Evolutionary conservation across 2,797 vertebrate genomes (phyloP), one percentile per base, ranked within the genome.

Genomic region (Premnoplex brunnescens): DNA sequence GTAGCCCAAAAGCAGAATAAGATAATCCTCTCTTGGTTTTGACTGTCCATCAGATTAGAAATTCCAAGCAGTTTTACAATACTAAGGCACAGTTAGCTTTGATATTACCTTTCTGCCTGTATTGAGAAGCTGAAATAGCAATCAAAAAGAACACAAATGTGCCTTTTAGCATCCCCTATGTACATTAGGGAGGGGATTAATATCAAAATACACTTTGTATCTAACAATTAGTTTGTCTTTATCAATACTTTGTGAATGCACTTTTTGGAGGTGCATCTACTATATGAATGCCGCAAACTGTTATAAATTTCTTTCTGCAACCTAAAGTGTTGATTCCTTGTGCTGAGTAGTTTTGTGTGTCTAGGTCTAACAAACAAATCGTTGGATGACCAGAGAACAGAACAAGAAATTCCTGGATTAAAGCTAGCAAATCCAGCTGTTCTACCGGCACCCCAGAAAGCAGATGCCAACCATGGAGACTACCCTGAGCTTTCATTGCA

Each of bases 391-490:
- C 68, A 96, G 69, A 96, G 80, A 85, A 19, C 17, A 46, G 93
- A 93, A 66, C 55, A 88, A 59, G 96, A 92, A 66, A 56, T 98
- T 49, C 94, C 93, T 46, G 97, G 97, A 32, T 32, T 98, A 76
- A 98, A 96, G 66, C 97, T 98, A 7, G 97, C 96, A 37, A 79
- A 97, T 30, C 97, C 98, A 9, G 98, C 95, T 4, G 97, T 98
- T 83, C 78, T 98, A 4, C 98, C 98, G 14, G 98, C 98, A 63
- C 98, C 97, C 28, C 94, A 89, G 92, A 97, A 97, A 96, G 94
- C 97, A 85, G 88, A 76, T 48, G 79, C 37, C 36, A 58, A 22
- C 27, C 96, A n/a, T 22, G 89, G 92, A 62, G 84, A 93, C 30
- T 71, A 94, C 67, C 96, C 95, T 30, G 97, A 98, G 48, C 86